Base-by-base conservation (phyloP, 2,113 vertebrate genomes). In the Tychaedon coryphoeus region DNA sequence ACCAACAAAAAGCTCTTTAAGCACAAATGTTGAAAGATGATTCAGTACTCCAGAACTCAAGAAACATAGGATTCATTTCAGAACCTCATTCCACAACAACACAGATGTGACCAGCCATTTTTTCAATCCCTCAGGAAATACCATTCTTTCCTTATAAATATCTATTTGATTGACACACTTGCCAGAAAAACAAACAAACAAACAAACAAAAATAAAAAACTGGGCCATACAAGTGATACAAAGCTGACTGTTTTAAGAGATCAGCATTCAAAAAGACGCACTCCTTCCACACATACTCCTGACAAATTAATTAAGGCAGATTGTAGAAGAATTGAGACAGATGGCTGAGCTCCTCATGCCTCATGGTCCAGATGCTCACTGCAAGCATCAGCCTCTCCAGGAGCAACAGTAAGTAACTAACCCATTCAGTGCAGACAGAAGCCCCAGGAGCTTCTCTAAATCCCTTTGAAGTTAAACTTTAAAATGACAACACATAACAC, bases 341-440 rank as follows among this genome's bases (percentile, higher is more conserved):
- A 94, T 86, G 88, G 92, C 65, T 82, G 77, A 90, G 62, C 54
- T 91, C 73, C 87, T 66, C 85, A 24, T 42, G 71, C 84, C 58
- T 95, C 62, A 26, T 9, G 15, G 60, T 71, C 81, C 90, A 94
- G 71, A 93, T 90, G 88, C 78, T 96, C 67, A 58, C 67, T 79
- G 80, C 62, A 86, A 90, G 62, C 71, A 92, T 20, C 87, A 91
- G 71, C 47, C 77, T 83, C 51, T 43, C 51, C 64, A 83, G 43
- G 25, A 94, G 60, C 74, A 92, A 95, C 81, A 76, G 34, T 54
- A 88, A 86, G 47, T 80, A 94, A 89, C 72, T 47, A 66, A 64
- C 40, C 83, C 42, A 76, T 86, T 86, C 80, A 66, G 93, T 1
- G 12, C 31, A 71, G 64, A 62, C n/a, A 81, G 57, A 92, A 90